Evolutionary conservation across 2,888 invertebrate species (phyloP).

Genomic region (Formica aserva): DNA sequence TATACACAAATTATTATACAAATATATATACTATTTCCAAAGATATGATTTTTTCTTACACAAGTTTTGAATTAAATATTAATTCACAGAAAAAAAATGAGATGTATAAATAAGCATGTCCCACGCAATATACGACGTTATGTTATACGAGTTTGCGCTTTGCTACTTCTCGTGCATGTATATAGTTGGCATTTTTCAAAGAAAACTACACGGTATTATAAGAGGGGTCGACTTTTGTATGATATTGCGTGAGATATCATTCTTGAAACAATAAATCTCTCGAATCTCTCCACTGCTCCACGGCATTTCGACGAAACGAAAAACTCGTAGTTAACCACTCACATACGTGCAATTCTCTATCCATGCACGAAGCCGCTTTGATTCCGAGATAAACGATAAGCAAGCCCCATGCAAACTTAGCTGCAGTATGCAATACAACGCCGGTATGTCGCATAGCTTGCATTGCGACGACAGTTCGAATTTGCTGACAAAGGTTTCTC

Average conservation of each 20-base stretch:
- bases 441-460: slow-evolving; percentile 48
- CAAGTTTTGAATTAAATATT: background rate
- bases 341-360: slow-evolving; percentile 61
- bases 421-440: slow-evolving; percentile 24
- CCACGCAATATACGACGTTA: background rate
- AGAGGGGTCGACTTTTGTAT: slow-evolving; percentile 41
- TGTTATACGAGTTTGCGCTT: background rate
- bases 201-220: slow-evolving; percentile 48
- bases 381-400: slow-evolving; percentile 68
- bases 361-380: slow-evolving; percentile 61
- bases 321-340: slow-evolving; percentile 59
- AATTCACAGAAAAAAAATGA: background rate
- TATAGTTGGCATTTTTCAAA: slow-evolving; percentile 40
- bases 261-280: slow-evolving; percentile 53
- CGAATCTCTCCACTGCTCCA: slow-evolving; percentile 25
- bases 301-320: slow-evolving; percentile 51
- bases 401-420: slow-evolving; percentile 57
- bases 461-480: slow-evolving; percentile 64
- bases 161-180: background rate
- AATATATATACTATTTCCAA: background rate
- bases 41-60: background rate
- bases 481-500: slow-evolving; percentile 63
- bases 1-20: no score
- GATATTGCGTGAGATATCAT: slow-evolving; percentile 55
- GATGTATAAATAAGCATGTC: slow-evolving; percentile 5